Percentiles rank a stretch among this genome's conserved stretches.
These are phyloP conservation scores for Saccopteryx bilineata DNA, from an alignment of 2,113 vertebrate species.

Conservation along the genomic window DNA sequence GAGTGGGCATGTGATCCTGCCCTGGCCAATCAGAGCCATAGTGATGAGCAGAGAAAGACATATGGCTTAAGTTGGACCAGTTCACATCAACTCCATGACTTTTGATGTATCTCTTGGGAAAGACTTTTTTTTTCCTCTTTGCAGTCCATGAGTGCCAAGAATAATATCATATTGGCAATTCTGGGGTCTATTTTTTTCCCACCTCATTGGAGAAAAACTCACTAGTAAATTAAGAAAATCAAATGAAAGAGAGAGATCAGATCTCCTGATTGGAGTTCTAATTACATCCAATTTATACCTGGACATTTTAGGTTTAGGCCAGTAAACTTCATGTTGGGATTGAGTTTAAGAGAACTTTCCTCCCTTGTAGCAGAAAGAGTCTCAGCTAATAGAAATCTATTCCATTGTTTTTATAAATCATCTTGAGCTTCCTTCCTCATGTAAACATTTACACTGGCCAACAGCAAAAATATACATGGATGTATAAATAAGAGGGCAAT, in stretches of 20 bases:
- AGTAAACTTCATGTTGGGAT: not conserved
- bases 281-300: not conserved
- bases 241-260: not conserved
- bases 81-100: not conserved
- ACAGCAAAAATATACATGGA: not conserved
- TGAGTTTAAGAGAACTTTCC: not conserved
- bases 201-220: not conserved
- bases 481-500: not conserved
- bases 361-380: not conserved
- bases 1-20: fast-evolving
- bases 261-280: not conserved
- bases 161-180: not conserved
- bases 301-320: not conserved
- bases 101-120: not conserved
- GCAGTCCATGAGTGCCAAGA: not conserved
- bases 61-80: not conserved
- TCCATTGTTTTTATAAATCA: not conserved
- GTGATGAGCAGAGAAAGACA: not conserved
- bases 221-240: not conserved
- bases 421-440: not conserved
- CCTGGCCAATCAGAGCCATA: not conserved
- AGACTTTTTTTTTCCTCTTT: not conserved
- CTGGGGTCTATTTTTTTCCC: not conserved
- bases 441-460: not conserved
- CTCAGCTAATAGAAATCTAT: constrained; percentile 11